These are phyloP conservation scores for Plecturocebus donacophilus DNA, from an alignment of 2,113 vertebrate species.

Conservation along the genomic window DNA sequence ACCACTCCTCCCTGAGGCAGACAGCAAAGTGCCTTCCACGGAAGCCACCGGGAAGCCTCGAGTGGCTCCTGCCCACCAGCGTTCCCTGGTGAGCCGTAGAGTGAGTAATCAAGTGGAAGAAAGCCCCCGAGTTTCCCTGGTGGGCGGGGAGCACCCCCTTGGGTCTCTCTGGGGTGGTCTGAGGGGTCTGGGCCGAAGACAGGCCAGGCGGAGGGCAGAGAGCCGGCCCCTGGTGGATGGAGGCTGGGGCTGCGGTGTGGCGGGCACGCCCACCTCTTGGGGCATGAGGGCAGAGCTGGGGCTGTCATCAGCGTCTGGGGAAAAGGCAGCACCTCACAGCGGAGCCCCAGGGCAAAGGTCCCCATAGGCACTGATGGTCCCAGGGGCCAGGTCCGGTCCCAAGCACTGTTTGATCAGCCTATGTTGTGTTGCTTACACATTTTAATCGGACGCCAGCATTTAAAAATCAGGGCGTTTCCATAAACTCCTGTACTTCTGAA, in stretches of 20 bases:
- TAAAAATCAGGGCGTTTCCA: not conserved
- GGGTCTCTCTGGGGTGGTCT: not conserved
- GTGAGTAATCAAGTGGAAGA: not conserved
- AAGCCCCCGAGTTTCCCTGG: not conserved
- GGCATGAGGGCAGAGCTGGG: accelerated
- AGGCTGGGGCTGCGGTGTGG: not conserved
- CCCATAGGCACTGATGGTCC: accelerated
- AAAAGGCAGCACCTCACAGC: accelerated
- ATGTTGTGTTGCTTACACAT: not conserved
- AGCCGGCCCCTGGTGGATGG: not conserved
- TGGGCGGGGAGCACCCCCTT: not conserved
- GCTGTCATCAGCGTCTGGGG: not conserved
- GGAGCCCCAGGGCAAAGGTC: not conserved
- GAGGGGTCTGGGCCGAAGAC: not conserved
- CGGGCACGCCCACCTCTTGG: not conserved
- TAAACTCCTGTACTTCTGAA: not conserved
- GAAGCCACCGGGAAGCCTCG: not conserved
- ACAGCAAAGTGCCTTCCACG: not conserved
- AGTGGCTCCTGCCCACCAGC: not conserved
- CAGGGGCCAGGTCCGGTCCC: not conserved
- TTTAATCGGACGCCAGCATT: not conserved
- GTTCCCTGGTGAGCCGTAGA: not conserved
- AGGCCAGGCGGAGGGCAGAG: not conserved
- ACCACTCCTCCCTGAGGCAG: not conserved
- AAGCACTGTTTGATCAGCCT: not conserved